Base-by-base conservation (phyloP, 2,797 vertebrate species). In the Salarias fasciatus region DNA sequence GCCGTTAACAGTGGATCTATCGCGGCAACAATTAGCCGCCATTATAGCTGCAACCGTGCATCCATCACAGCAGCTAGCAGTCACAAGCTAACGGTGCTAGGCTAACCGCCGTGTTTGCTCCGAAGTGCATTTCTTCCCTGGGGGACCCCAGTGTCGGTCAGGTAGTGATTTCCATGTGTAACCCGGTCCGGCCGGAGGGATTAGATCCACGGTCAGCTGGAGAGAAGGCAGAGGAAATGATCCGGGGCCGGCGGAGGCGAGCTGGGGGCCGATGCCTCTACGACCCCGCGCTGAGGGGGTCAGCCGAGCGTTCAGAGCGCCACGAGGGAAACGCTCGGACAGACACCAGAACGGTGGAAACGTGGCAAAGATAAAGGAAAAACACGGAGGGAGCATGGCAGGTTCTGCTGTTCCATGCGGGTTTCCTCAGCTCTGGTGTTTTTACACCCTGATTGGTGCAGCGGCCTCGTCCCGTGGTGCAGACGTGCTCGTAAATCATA, bases 191-290 rank as follows among this genome's bases (percentile, higher is more conserved):
- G 75, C 59, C 72, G 24, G 45, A 44, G 68, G 87, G 88, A 92
- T 89, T 90, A 91, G 68, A 83, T 79, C 38, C 71, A 74, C 83
- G 79, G 77, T 91, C 86, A 90, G 87, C 56, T 58, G 83, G 86
- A 89, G 79, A 91, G 87, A 85, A 75, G 78, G 73, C 82, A 78
- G 75, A 80, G 91, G 91, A 93, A 93, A 87, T 84, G 80, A 87
- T 84, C 62, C 12, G 36, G 66, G 84, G 77, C 79, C 82, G 83
- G 67, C 80, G 82, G 78, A 88, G 82, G 81, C 79, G 63, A 79
- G 73, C 72, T 73, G 65, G 77, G 81, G 84, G 83, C 84, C 86
- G 53, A 72, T 18, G 77, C 75, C 50, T 35, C 33, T 24, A 24
- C 18, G 18, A 24, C 33, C 33, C 33, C 33, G 33, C 33, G 7